phyloP scores from a whole-genome alignment of 2,888 invertebrate genomes.

The Caenorhabditis panamensis region DNA sequence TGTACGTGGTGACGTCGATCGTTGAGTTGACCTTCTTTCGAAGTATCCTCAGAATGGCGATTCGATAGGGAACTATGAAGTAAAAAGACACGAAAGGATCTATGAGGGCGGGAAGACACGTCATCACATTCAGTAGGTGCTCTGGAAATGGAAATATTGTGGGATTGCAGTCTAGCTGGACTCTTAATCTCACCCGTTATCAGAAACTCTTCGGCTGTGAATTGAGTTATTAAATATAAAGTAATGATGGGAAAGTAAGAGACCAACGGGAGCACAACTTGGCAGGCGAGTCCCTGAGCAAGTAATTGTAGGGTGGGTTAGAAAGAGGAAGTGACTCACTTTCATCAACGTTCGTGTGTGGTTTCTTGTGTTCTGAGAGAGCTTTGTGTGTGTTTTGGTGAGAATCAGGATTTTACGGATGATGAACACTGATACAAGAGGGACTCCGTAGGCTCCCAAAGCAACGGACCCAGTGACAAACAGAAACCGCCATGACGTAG shows the following conservation, averaged over 20 bases:
- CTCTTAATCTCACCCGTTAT: conserved; percentile 34
- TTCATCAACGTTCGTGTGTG: conserved; percentile 43
- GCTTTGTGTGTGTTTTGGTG: conserved; percentile 38
- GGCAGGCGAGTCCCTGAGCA: conserved; percentile 40
- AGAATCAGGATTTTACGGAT: conserved; percentile 32
- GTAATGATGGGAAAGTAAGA: conserved; percentile 54
- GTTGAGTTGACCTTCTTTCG: conserved; percentile 23
- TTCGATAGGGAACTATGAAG: conserved; percentile 44
- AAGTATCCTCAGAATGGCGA: conserved; percentile 18
- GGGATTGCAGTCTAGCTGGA: not conserved
- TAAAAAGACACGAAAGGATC: conserved; percentile 47
- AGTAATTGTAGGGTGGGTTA: no score
- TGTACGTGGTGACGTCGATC: conserved; percentile 35
- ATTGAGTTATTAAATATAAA: conserved; percentile 29
- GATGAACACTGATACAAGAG: conserved; percentile 23
- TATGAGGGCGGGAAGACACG: conserved; percentile 40
- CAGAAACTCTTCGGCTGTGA: conserved; percentile 31
- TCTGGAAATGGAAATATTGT: conserved; percentile 24
- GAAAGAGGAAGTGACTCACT: conserved; percentile 19
- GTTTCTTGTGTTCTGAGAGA: conserved; percentile 40
- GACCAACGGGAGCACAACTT: conserved; percentile 42
- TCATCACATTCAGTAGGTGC: conserved; percentile 51
- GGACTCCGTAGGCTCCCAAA: conserved; percentile 39
- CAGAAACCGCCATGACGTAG: conserved; percentile 18
- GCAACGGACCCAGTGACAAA: conserved; percentile 32